phyloP scores from a whole-genome alignment of 1,140 invertebrate genomes.

The Lamellibrachia luymesi region DNA sequence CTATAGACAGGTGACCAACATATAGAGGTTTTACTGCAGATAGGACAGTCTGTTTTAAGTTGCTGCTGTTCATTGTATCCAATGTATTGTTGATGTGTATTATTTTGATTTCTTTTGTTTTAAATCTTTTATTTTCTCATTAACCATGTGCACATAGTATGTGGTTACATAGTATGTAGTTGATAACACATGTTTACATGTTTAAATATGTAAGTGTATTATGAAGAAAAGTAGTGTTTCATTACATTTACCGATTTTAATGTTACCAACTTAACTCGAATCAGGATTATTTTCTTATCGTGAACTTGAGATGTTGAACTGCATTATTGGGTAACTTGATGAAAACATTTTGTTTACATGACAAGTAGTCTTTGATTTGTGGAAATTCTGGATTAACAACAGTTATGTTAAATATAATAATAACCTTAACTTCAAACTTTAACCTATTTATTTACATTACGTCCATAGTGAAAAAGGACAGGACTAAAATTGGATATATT shows the following conservation, averaged over 20 bases:
- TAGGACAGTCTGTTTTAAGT: background rate
- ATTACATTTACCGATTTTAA: background rate
- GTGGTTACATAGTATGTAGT: background rate
- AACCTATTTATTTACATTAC: too few species aligned
- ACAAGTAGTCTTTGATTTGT: background rate
- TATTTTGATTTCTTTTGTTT: background rate
- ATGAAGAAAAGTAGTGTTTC: background rate
- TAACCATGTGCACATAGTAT: background rate
- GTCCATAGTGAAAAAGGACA: too few species aligned
- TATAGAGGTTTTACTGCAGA: background rate
- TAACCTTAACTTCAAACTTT: too few species aligned
- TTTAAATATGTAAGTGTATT: background rate
- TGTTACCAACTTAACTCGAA: background rate
- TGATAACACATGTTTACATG: background rate
- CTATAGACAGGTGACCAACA: background rate
- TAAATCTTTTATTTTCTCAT: background rate
- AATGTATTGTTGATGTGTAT: background rate
- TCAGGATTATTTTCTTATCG: background rate
- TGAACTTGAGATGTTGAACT: background rate
- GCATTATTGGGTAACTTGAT: too few species aligned
- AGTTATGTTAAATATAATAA: background rate
- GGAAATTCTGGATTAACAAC: too few species aligned
- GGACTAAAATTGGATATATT: background rate
- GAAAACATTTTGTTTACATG: background rate
- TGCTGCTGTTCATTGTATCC: background rate